These are phyloP conservation scores for Gallinago stenura DNA, from an alignment of 2,797 vertebrate genomes.

Conservation along the genomic window DNA sequence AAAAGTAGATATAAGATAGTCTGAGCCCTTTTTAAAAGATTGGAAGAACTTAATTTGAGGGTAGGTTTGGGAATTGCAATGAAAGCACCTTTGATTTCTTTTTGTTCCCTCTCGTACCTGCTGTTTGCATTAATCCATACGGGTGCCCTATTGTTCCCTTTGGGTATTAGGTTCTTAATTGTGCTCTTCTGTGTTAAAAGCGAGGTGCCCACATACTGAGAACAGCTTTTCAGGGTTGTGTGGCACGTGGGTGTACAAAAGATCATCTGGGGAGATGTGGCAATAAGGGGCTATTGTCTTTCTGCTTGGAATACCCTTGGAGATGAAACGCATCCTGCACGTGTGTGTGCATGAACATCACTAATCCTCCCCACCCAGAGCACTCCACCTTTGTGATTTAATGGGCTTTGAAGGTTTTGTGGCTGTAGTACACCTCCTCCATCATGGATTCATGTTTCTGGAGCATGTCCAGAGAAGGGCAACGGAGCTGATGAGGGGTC, in stretches of 20 bases:
- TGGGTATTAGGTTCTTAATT: background rate
- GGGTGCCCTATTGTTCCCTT: background rate
- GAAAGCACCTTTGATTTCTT: background rate
- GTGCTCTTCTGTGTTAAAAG: background rate
- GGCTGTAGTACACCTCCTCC: background rate
- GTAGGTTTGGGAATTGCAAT: background rate
- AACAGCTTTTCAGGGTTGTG: background rate
- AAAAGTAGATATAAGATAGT: background rate
- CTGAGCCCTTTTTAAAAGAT: background rate
- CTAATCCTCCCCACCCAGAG: background rate
- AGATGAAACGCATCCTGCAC: accelerated
- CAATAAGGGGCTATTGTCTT: background rate
- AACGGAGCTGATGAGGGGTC: background rate
- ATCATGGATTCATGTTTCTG: background rate
- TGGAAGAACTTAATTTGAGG: background rate
- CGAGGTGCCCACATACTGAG: background rate
- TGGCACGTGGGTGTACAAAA: background rate
- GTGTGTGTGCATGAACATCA: accelerated
- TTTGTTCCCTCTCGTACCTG: background rate
- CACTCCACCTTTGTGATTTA: accelerated
- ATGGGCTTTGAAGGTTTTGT: background rate
- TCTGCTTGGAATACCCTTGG: background rate
- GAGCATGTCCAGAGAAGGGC: background rate
- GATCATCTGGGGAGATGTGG: background rate
- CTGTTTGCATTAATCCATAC: accelerated